Conservation (phyloP, 2,797 vertebrate genomes). For the Melanotaenia nigrans region DNA sequence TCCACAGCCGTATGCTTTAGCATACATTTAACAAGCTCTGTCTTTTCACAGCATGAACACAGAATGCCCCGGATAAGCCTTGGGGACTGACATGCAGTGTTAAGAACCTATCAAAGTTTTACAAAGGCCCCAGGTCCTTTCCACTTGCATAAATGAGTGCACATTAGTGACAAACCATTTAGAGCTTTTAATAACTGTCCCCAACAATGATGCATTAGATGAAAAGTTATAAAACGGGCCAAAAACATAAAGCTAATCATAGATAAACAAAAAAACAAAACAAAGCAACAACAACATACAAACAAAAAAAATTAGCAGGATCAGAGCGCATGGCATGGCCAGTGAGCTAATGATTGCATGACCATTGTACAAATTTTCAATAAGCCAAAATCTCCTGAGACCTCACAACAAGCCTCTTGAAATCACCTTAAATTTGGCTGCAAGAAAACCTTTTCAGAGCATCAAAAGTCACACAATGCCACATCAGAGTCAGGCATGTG, state of each 20-base stretch:
- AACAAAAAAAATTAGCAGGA: too few relatives aligned
- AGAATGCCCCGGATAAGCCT: slow-evolving; percentile 47
- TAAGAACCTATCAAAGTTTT: slow-evolving; percentile 49
- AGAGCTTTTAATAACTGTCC: slow-evolving; percentile 7
- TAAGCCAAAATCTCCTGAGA: not conserved
- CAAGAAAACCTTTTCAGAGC: not conserved
- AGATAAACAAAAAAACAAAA: not conserved
- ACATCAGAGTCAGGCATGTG: not conserved
- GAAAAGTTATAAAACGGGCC: not conserved
- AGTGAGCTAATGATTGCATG: too few relatives aligned
- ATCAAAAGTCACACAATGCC: not conserved
- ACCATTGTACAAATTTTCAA: not conserved
- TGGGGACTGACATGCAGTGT: slow-evolving; percentile 41
- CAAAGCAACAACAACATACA: too few relatives aligned
- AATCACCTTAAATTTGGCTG: not conserved
- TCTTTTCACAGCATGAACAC: slow-evolving; percentile 64
- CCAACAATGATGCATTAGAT: not conserved
- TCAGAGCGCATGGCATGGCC: too few relatives aligned
- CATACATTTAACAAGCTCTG: slow-evolving; percentile 70
- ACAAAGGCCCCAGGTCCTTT: slow-evolving; percentile 14
- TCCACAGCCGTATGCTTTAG: slow-evolving; percentile 46
- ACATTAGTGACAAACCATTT: slow-evolving; percentile 22
- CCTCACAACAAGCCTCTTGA: not conserved
- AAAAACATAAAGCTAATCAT: not conserved
- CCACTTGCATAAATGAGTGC: slow-evolving; percentile 9